phyloP scores from a whole-genome alignment of 1,140 invertebrate species.

The Anadara kagoshimensis region DNA sequence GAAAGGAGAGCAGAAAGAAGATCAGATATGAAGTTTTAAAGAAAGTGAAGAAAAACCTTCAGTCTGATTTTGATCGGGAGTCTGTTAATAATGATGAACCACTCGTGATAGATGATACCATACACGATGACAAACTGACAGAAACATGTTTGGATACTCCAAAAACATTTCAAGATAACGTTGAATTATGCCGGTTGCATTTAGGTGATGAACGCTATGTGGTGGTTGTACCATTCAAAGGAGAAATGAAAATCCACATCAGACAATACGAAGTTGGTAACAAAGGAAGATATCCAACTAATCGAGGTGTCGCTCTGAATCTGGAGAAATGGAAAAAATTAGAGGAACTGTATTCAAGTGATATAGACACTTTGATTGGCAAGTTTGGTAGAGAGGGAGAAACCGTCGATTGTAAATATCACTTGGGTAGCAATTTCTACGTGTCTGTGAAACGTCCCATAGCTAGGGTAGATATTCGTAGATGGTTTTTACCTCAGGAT shows the following conservation, averaged over 20 bases:
- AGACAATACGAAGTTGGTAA: background rate
- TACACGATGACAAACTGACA: too few relatives aligned
- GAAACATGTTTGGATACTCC: too few relatives aligned
- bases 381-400: background rate
- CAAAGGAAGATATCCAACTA: background rate
- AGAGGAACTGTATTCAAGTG: background rate
- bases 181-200: background rate
- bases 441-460: background rate
- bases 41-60: too few relatives aligned
- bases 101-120: too few relatives aligned
- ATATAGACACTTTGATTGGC: background rate
- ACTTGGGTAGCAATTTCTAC: background rate
- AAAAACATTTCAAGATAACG: background rate
- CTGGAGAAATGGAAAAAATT: background rate
- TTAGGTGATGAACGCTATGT: background rate
- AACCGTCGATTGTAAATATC: background rate
- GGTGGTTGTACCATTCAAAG: background rate
- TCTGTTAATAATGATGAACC: too few relatives aligned
- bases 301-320: background rate
- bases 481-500: background rate
- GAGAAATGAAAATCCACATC: background rate
- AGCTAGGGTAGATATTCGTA: background rate
- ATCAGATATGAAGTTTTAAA: too few relatives aligned
- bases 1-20: too few relatives aligned
- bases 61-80: too few relatives aligned